Evolutionary conservation across 2,113 vertebrate species (phyloP), one percentile per base, ranked within the genome.

Genomic region (Dissostichus mawsoni): DNA sequence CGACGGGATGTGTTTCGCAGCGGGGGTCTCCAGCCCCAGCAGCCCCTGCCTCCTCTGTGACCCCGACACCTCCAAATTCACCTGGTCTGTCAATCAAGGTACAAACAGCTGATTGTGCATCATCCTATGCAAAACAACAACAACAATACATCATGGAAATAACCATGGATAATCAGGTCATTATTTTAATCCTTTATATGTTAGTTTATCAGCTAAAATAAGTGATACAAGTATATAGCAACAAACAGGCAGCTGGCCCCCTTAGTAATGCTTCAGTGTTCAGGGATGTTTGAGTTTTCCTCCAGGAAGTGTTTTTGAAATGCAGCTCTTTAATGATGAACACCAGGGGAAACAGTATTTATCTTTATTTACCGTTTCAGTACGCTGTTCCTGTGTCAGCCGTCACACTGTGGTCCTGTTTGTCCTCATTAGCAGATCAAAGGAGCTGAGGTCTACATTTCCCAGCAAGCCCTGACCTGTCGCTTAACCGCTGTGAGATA

Each of bases 1-100:
- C 61, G 95, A 95, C 0, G 94, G 95, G 59, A 92, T 94, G 92
- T 95, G 94, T 82, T 95, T 95, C 58, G 72, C 83, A n/a, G 91
- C 90, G 7, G 91, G 94, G 61, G 91, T 89, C 50, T 36, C 85
- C 80, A 95, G 89, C 57, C 94, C 94, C 74, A 88, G 93, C 74
- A 95, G 93, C 75, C 93, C 93, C 0, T 95, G 94, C 86, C 93
- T 95, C 29, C 76, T 94, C 51, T 95, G 94, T 76, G 90, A 95
- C 73, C 93, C 94, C 0, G 63, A 78, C 4, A 57, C 80, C 17
- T 95, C 95, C 74, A 94, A 82, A 55, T 93, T 92, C 91, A 90
- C 89, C 81, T 96, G 95, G 94, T 92, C 94, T 50, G 69, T 95
- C 8, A 96, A 94, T 83, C 91, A 95, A 93, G 94, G 95, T 95